A percentile compares a stretch with the other conserved stretches of the same genome.
Evolutionary conservation across 1,140 invertebrate species (phyloP).

Genomic region (Conus ventricosus): DNA sequence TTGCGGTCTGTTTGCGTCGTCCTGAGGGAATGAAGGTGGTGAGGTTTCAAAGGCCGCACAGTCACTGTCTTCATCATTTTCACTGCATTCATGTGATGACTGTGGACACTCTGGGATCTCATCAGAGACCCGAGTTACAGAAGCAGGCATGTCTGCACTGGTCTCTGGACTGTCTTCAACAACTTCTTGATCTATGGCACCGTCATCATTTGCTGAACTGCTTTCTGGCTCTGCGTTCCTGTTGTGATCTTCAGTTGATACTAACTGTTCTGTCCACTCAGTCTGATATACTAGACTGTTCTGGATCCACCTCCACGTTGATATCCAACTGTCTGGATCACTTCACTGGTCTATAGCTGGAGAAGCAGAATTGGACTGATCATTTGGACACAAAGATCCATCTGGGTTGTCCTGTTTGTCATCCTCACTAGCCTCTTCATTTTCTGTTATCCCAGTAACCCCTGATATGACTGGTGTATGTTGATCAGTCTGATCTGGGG

Average conservation of each 20-base stretch:
- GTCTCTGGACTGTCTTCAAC: background rate
- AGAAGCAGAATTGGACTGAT: background rate
- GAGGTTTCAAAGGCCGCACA: constrained; percentile 26
- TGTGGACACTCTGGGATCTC: background rate
- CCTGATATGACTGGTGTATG: background rate
- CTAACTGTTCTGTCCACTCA: background rate
- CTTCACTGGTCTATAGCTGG: too few species aligned
- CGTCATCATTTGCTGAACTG: background rate
- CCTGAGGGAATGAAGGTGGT: background rate
- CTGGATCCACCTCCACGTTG: background rate
- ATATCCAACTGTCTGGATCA: background rate
- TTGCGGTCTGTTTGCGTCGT: background rate
- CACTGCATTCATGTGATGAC: background rate
- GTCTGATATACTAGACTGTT: background rate
- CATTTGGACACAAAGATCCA: background rate
- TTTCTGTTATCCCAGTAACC: background rate
- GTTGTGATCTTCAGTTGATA: too few species aligned
- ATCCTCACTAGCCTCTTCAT: background rate
- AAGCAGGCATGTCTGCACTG: background rate
- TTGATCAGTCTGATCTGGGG: constrained; percentile 1
- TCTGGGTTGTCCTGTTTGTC: background rate
- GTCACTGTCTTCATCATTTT: constrained; percentile 22
- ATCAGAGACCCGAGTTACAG: background rate
- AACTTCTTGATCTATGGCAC: background rate
- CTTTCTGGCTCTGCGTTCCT: background rate